Base-by-base conservation (phyloP, 2,797 vertebrate species). In the Cheracebus regulus region DNA sequence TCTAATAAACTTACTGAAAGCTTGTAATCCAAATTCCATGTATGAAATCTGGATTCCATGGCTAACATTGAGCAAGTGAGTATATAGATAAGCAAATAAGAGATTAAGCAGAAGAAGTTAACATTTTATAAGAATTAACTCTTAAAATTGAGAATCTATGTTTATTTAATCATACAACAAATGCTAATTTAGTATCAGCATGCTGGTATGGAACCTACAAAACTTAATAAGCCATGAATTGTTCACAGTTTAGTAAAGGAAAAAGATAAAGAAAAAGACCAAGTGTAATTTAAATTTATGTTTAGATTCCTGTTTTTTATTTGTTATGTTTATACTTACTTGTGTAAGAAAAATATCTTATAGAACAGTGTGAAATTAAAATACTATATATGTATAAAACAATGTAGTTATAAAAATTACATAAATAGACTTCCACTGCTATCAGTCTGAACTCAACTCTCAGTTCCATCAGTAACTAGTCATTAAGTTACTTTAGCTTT, bases 401-500 rank as follows among this genome's bases (percentile, higher is more conserved):
- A 90, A 64, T 0, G 26, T 26, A 86, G 24, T 39, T 67, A 5
- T 52, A 78, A n/a, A 95, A 92, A 97, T 80, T 93, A 39, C 22
- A 82, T 6, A 78, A 30, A n/a, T 28, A 46, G 75, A 4, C 1
- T 93, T 33, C 44, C n/a, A 30, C 26, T 41, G 26, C 12, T 78
- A n/a, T 64, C 26, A 70, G 15, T 28, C 84, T 90, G 30, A 26
- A 26, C 36, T 94, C n/a, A 92, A 14, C 52, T 95, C 33, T 50
- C 11, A 90, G 26, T 36, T 90, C n/a, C 20, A 52, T 1, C 24
- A 39, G 19, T 93, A 87, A 92, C 28, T 41, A 87, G 26, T 89
- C 97, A 0, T 67, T 48, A 90, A 85, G 41, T 85, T 92, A 85
- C 19, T 93, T 93, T 52, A 95, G 30, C 7, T 64, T 92, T 91